Evolutionary conservation across 2,797 vertebrate species (phyloP), one percentile per base, ranked within the genome.

Genomic region (Crax fasciolata): DNA sequence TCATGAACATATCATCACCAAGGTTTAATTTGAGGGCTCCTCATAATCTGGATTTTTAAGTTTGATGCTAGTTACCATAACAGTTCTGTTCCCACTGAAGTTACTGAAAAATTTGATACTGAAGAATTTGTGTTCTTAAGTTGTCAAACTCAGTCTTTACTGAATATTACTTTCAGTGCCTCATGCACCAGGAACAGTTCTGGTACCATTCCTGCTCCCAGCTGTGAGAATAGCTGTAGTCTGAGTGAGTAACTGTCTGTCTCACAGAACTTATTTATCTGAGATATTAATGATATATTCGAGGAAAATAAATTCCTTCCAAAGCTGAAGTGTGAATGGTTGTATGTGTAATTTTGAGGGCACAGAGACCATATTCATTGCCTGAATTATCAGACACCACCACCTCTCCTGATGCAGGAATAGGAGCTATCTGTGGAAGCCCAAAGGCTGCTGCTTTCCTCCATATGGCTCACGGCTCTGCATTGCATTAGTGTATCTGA

Each of bases 1-100:
- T 87, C 39, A 84, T 74, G 87, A 90, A 39, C n/a, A 49, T 87
- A 38, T 80, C 2, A 66, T 90, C 52, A 63, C 30, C 27, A 41
- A 71, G 27, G 44, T 78, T 84, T 94, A 87, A 94, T 35, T 35
- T 81, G 70, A 81, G 67, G 54, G 41, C 28, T 92, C 13, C 18
- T 11, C 61, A 35, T 89, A 81, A 88, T 87, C 35, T 38, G 81
- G 13, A 32, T 78, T 86, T 93, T 81, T 1, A 49, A 87, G 86
- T 66, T 10, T 89, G 85, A 58, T 84, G 39, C 19, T 88, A 24
- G 25, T 91, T 90, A 49, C 27, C 67, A 7, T 28, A 80, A 38
- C 20, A 65, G 28, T 87, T 96, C 21, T 32, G 27, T 81, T 95
- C 59, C 55, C 21, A 23, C 17, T 76, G 21, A 78, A 70, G 66